Evolutionary conservation across 2,888 invertebrate genomes (phyloP), one percentile per base, ranked within the genome.

Genomic region (Spialia ferax): DNA sequence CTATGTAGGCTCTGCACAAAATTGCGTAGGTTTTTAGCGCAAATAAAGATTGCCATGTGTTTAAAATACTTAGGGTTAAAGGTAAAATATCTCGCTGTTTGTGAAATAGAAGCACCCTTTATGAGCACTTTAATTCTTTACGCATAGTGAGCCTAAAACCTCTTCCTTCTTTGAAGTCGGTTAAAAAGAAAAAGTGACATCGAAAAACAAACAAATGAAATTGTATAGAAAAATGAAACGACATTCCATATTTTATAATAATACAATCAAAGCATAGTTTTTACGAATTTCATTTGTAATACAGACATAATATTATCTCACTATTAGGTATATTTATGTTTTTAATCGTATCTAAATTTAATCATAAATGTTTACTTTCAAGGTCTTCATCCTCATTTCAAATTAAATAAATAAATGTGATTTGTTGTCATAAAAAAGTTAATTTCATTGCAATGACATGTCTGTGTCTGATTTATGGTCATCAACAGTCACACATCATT

Each of bases 1-100:
- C 79, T 77, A 73, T 75, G 73, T 77, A 77, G 79, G 78, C 75
- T 75, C 69, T 72, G 71, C 71, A 71, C 70, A 75, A 67, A 57
- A 54, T 38, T 65, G 50, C 65, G 35, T 18, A 35, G 22, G 59
- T 50, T 50, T 54, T 38, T 32, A n/a, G 52, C 59, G 23, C n/a
- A 54, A 54, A 59, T 66, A 54, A 59, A 65, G 32, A 22, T 10
- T 22, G 26, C n/a, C 62, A 52, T 26, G 2, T 13, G 42, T 57
- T 57, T 20, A 55, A 57, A 57, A 42, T 57, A 38, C n/a, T 22
- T 26, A 54, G 15, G 26, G 54, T 54, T 54, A 15, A 54, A 54
- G 54, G 26, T 54, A 15, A 54, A 54, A 26, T 54, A 42, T 26
- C 13, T 22, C 13, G 3, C 11, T 56, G 15, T 60, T 60, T 45